Conservation (phyloP, 2,797 vertebrate genomes). For the Acanthurus lineatus region DNA sequence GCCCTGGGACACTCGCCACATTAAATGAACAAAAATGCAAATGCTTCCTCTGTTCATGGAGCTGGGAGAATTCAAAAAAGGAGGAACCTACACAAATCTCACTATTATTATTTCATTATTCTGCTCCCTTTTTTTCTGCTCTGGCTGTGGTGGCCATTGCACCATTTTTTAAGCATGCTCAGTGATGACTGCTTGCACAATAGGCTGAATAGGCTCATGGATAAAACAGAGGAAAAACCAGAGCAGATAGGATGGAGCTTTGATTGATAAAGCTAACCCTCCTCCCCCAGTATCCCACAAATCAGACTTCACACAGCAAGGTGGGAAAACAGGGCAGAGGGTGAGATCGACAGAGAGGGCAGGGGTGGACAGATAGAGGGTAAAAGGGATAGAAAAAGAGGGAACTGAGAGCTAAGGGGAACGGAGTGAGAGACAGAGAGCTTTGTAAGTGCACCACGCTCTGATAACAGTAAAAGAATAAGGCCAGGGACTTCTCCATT, state of each 20-base stretch:
- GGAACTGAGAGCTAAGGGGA: conserved; percentile 45
- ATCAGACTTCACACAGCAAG: conserved; percentile 53
- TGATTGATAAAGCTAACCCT: conserved; percentile 62
- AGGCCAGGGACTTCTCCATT: conserved; percentile 81
- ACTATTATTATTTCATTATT: conserved; percentile 67
- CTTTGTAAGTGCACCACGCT: conserved; percentile 78
- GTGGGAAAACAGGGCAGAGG: conserved; percentile 53
- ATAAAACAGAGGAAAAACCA: conserved; percentile 51
- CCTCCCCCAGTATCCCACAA: conserved; percentile 37
- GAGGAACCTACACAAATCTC: conserved; percentile 57
- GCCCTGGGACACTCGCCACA: conserved; percentile 63
- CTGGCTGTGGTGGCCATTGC: conserved; percentile 34
- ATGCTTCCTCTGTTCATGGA: conserved; percentile 61
- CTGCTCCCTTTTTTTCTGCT: conserved; percentile 15
- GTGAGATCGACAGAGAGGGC: conserved; percentile 52
- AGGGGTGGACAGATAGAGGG: conserved; percentile 58
- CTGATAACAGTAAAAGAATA: conserved; percentile 81
- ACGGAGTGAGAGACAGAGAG: conserved; percentile 60
- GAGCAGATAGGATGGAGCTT: conserved; percentile 54
- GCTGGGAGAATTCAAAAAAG: conserved; percentile 58
- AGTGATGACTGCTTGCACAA: conserved; percentile 63
- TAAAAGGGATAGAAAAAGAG: conserved; percentile 64
- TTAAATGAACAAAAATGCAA: conserved; percentile 78
- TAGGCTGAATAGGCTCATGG: conserved; percentile 64
- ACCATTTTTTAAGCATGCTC: conserved; percentile 59